These are phyloP conservation scores for Pollenia griseotomentosa DNA, from an alignment of 2,888 invertebrate species.

Conservation along the genomic window DNA sequence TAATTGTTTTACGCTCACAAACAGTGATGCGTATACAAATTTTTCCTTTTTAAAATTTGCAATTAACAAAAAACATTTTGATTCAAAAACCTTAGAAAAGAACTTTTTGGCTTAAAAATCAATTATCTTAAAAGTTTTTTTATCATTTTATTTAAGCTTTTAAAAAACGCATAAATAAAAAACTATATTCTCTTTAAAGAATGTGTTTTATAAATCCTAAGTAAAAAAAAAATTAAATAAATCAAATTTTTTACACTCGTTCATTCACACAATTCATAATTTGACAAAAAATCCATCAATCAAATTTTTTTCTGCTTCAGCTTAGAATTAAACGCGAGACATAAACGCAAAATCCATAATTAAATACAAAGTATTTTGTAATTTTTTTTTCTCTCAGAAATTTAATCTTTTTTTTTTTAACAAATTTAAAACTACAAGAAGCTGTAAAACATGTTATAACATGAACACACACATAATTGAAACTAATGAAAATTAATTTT, in stretches of 20 bases:
- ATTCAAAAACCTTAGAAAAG: too few species aligned
- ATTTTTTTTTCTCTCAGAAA: conserved; percentile 35
- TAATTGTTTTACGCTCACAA: too few species aligned
- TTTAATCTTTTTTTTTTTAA: conserved; percentile 8
- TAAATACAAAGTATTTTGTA: conserved; percentile 46
- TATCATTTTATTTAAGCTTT: not conserved
- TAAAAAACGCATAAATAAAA: not conserved
- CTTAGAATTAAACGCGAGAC: conserved; percentile 1
- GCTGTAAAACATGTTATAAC: conserved; percentile 69
- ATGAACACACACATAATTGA: conserved; percentile 62
- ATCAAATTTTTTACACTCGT: conserved; percentile 4
- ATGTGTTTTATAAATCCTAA: not conserved
- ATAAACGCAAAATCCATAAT: conserved; percentile 45
- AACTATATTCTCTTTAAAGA: not conserved
- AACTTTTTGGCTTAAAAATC: not conserved
- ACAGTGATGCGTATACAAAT: too few species aligned
- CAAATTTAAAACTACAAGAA: conserved; percentile 57
- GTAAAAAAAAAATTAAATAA: not conserved
- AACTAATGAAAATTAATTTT: conserved; percentile 34
- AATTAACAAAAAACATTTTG: too few species aligned
- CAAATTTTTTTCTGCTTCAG: conserved; percentile 13
- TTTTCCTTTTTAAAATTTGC: too few species aligned
- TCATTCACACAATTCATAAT: conserved; percentile 45
- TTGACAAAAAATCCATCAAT: conserved; percentile 57
- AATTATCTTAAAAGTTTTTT: not conserved